A percentile compares a stretch with the other conserved stretches of the same genome.
phyloP scores from a whole-genome alignment of 2,888 invertebrate species.

The Torymus aiolomorphi region DNA sequence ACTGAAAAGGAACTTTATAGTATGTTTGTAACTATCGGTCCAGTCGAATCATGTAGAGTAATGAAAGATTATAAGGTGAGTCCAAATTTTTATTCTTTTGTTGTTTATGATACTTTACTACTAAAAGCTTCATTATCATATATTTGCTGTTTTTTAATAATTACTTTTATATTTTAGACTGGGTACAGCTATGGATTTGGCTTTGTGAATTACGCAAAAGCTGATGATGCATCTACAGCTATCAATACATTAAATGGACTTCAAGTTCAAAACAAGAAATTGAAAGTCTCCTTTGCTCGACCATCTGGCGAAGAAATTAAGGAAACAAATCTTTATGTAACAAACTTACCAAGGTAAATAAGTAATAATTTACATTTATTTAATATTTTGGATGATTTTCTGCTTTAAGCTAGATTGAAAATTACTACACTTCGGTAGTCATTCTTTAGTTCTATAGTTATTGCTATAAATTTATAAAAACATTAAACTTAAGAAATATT shows the following conservation, averaged over 20 bases:
- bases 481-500: no score
- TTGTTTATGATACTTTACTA: neutral
- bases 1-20: constrained; percentile 93
- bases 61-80: constrained; percentile 91
- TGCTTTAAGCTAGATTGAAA: no score
- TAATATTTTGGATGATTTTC: neutral
- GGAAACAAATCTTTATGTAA: constrained; percentile 95
- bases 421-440: no score
- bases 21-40: constrained; percentile 92
- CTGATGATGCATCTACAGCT: constrained; percentile 90
- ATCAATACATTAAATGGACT: constrained; percentile 92
- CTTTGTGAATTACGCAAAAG: constrained; percentile 92
- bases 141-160: constrained; percentile 1
- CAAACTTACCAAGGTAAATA: constrained; percentile 88
- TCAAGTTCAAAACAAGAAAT: constrained; percentile 91
- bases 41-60: constrained; percentile 92
- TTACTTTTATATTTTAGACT: constrained; percentile 78
- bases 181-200: constrained; percentile 98
- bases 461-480: no score
- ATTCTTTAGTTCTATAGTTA: no score
- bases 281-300: constrained; percentile 95
- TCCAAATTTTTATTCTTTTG: neutral
- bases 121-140: neutral
- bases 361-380: constrained; percentile 1
- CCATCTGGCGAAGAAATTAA: constrained; percentile 94